Base-by-base conservation (phyloP, 2,888 invertebrate genomes). In the Aplocera efformata region DNA sequence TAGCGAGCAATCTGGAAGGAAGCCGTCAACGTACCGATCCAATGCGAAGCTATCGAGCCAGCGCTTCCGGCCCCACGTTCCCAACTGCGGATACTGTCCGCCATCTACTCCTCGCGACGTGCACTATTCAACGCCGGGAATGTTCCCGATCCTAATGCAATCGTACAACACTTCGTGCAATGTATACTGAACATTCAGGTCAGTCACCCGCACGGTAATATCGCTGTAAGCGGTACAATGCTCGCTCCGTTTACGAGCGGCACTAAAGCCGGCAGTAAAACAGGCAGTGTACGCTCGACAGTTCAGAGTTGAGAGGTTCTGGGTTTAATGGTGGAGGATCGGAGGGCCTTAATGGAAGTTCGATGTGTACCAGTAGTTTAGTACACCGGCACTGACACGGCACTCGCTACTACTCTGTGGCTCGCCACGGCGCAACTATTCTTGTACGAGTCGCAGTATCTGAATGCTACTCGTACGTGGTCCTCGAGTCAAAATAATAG, bases 201-300 rank as follows among this genome's bases (percentile, higher is more conserved):
- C 42, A 40, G 31, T 26, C 37, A 29, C 34, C 33, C 29, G 17
- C 17, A 29, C 28, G 20, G 22, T 35, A 32, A 38, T 33, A 30
- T 36, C 24, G 36, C 42, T 22, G 7, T 31, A 26, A 11, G 32
- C 21, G 3, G 17, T 11, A 39, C 36, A 37, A 32, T 33, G 39
- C 42, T 37, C 32, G 31, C 37, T 35, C 20, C 35, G 29, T 31
- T 37, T 40, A 29, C 37, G 32, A 31, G 31, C 23, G 39, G 10
- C 30, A 10, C 33, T 45, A 45, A 38, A 48, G 38, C 33, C 13
- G 31, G 26, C 10, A 22, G 30, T 42, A 37, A 32, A 40, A 31
- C 22, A 30, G 10, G 39, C 32, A 39, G 20, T 39, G 44, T 30
- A 32, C 27, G 31, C 30, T 26, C 23, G 34, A 22, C 41, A 23